Evolutionary conservation across 1,140 invertebrate species (phyloP).

Genomic region (Caenorhabditis briggsae): DNA sequence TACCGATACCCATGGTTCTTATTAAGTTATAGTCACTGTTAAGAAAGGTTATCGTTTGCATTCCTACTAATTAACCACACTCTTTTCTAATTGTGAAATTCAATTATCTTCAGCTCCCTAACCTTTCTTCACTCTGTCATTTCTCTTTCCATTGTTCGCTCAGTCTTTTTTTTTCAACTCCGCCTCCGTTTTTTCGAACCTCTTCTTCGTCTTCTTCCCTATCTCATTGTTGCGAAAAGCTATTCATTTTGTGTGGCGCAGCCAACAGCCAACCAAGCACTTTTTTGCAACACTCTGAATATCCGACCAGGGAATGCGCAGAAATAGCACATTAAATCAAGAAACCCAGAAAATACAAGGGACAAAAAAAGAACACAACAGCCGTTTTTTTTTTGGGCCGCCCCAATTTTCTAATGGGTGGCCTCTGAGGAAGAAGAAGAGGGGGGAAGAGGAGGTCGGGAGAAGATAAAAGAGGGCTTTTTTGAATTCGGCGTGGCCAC

Average conservation of each 20-base stretch:
- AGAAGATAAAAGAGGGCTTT: conserved; percentile 32
- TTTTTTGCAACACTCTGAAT: conserved; percentile 50
- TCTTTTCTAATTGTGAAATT: not conserved
- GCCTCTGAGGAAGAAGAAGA: not conserved
- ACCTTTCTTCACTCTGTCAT: not conserved
- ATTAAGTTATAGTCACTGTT: too few relatives aligned
- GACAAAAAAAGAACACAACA: conserved; percentile 23
- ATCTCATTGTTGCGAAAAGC: conserved; percentile 52
- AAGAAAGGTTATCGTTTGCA: too few relatives aligned
- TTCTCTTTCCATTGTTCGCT: too few relatives aligned
- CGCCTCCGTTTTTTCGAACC: not conserved
- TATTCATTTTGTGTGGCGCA: conserved; percentile 52
- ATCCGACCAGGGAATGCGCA: conserved; percentile 1
- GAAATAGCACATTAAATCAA: not conserved
- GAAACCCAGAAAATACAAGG: not conserved
- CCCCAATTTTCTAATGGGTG: conserved; percentile 53
- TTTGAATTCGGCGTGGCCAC: not conserved
- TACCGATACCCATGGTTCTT: too few relatives aligned
- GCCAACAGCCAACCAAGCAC: conserved; percentile 1
- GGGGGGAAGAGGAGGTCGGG: conserved; percentile 5
- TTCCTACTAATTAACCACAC: too few relatives aligned
- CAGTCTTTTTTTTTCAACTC: not conserved
- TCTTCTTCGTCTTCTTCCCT: not conserved
- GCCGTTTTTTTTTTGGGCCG: conserved; percentile 51
- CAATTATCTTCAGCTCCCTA: not conserved